Percentiles rank a stretch among this genome's conserved stretches.
These are phyloP conservation scores for Drosophila ananassae DNA, from an alignment of 1,140 invertebrate species.

Conservation along the genomic window DNA sequence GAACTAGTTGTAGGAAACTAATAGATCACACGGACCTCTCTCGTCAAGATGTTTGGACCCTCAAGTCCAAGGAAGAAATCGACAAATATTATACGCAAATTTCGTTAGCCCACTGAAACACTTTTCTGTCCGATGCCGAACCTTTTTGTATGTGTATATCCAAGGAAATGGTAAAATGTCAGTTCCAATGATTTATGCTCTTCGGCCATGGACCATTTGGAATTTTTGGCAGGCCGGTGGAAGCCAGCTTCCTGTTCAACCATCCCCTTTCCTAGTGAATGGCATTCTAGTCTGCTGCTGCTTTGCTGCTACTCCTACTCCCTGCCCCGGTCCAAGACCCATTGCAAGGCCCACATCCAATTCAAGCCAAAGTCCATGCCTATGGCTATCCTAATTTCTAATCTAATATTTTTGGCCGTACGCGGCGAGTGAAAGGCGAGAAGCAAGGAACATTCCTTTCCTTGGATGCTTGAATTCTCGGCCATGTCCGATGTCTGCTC, in stretches of 20 bases:
- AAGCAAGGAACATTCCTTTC: conserved; percentile 45
- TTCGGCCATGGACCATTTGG: conserved; percentile 71
- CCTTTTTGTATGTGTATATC: conserved; percentile 53
- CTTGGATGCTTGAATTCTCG: conserved; percentile 59
- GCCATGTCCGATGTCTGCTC: conserved; percentile 67
- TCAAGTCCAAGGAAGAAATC: conserved; percentile 25
- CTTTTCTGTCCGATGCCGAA: conserved; percentile 15
- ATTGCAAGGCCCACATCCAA: not conserved
- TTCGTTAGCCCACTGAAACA: conserved; percentile 5
- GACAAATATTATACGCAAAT: conserved; percentile 38
- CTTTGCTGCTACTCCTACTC: conserved; percentile 55
- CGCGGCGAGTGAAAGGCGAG: conserved; percentile 5
- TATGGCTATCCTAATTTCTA: conserved; percentile 78
- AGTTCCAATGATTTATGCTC: conserved; percentile 83
- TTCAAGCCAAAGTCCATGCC: conserved; percentile 30
- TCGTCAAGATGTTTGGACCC: not conserved
- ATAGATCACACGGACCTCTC: conserved; percentile 15
- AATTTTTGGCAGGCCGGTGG: conserved; percentile 67
- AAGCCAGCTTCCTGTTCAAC: conserved; percentile 26
- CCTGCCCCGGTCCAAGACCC: not conserved
- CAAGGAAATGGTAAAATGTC: conserved; percentile 80
- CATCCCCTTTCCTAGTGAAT: conserved; percentile 46
- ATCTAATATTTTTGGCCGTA: conserved; percentile 79
- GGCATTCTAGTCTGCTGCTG: conserved; percentile 68
- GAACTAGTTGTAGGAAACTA: conserved; percentile 15